These are phyloP conservation scores for Eumerus sabulonum DNA, from an alignment of 2,888 invertebrate species.

Conservation along the genomic window DNA sequence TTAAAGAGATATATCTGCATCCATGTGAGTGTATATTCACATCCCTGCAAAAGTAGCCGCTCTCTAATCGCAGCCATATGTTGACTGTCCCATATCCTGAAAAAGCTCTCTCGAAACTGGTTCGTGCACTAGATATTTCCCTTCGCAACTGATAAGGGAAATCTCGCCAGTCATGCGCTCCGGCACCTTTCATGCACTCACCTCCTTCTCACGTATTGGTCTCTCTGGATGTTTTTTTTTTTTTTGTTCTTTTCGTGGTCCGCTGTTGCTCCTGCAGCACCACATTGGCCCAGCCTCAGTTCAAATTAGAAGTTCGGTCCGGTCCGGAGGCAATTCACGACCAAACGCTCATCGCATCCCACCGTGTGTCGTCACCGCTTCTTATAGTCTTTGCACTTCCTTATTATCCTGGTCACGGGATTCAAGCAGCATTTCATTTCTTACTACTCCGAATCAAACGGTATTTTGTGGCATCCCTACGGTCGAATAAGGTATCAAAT, in stretches of 20 bases:
- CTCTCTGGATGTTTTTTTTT: conserved; percentile 23
- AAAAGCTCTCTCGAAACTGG: conserved; percentile 8
- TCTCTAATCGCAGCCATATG: conserved; percentile 24
- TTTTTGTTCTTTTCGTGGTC: too few species aligned
- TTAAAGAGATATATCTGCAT: too few species aligned
- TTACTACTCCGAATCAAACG: conserved; percentile 13
- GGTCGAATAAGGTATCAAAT: background rate
- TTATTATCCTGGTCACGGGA: background rate
- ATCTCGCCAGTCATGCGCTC: conserved; percentile 43
- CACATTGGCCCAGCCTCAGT: conserved; percentile 61
- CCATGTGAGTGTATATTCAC: too few species aligned
- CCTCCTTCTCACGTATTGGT: conserved; percentile 11
- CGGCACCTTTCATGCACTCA: conserved; percentile 21
- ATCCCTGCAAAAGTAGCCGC: too few species aligned
- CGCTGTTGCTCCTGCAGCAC: conserved; percentile 12
- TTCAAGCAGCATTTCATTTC: conserved; percentile 33
- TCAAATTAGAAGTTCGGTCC: conserved; percentile 60
- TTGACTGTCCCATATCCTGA: too few species aligned
- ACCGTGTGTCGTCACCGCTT: conserved; percentile 37
- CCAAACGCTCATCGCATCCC: conserved; percentile 53
- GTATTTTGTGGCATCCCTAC: conserved; percentile 38
- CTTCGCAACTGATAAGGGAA: conserved; percentile 36
- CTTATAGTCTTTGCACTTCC: background rate
- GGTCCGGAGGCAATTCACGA: conserved; percentile 61
- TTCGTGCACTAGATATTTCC: conserved; percentile 32